phyloP scores from a whole-genome alignment of 2,113 vertebrate genomes.

The Stigmatopora argus region DNA sequence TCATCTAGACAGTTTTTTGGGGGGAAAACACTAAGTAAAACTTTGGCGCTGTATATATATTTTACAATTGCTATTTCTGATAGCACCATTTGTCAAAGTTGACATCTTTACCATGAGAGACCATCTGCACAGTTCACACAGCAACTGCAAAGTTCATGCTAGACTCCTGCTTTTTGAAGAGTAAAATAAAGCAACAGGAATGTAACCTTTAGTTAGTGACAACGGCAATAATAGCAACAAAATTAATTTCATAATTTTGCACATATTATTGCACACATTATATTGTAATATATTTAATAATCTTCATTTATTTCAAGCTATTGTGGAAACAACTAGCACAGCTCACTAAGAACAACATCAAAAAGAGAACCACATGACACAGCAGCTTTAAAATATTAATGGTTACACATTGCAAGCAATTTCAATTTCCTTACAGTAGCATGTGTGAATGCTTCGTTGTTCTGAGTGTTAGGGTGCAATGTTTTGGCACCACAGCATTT shows the following conservation, averaged over 20 bases:
- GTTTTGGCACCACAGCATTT: conserved; percentile 1
- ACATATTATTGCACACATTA: not conserved
- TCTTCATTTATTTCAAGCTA: not conserved
- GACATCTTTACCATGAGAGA: not conserved
- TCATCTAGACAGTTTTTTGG: too few relatives aligned
- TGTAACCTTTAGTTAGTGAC: not conserved
- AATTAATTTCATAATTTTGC: not conserved
- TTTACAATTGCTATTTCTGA: not conserved
- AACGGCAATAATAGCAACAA: not conserved
- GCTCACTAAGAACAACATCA: not conserved
- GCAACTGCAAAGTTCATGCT: not conserved
- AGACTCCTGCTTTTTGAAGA: not conserved
- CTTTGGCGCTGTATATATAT: not conserved
- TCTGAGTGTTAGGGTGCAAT: conserved; percentile 2
- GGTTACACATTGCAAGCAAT: not conserved
- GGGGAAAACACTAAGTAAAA: not conserved
- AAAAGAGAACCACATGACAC: not conserved
- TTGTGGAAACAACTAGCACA: not conserved
- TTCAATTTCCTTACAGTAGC: not conserved
- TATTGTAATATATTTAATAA: too few relatives aligned
- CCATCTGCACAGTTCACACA: not conserved
- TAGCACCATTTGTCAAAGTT: not conserved
- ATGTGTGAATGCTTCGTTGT: not conserved
- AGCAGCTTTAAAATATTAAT: not conserved
- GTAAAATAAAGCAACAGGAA: not conserved